Evolutionary conservation across 2,888 invertebrate genomes (phyloP), one percentile per base, ranked within the genome.

Genomic region (Tiphia femorata): DNA sequence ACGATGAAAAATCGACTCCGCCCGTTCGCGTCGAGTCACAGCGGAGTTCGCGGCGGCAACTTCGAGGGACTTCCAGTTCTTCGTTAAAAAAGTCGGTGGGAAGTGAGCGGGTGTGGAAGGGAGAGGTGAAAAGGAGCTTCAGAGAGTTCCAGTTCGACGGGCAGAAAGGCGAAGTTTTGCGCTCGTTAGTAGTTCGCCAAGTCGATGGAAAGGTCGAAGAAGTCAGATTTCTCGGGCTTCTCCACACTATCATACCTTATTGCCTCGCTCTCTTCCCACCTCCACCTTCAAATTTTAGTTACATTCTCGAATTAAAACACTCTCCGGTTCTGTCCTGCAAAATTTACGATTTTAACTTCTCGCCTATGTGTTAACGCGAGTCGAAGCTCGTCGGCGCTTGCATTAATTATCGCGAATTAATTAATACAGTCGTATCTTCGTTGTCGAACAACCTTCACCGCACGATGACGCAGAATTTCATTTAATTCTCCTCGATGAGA

Each of bases 1-100:
- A 68, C 64, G 66, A 75, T 76, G 73, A 75, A 77, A 78, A 78
- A 79, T 75, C 75, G 73, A 72, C 76, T 77, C 62, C 57, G 62
- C 67, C 74, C 68, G 71, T 70, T 73, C 67, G 70, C n/a, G n/a
- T 70, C 46, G 63, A 64, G 58, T 66, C 55, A 62, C 57, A 59
- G 56, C 49, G 54, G 66, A 74, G 73, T 75, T 73, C 68, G 63
- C 62, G n/a, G n/a, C n/a, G 55, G 58, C 50, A 78, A 77, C 72
- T 78, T 77, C 62, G 58, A 58, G 56, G 64, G 73, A 74, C 71
- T 77, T 70, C 57, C 62, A 63, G n/a, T 62, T 65, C 59, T 71
- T 73, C 62, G 64, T 70, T 68, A 64, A 65, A 70, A 72, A 68
- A 66, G 46, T 47, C 38, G 40, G 44, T 19, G 37, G 62, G 52